phyloP scores from a whole-genome alignment of 2,797 vertebrate genomes.

The Aselliscus stoliczkanus region DNA sequence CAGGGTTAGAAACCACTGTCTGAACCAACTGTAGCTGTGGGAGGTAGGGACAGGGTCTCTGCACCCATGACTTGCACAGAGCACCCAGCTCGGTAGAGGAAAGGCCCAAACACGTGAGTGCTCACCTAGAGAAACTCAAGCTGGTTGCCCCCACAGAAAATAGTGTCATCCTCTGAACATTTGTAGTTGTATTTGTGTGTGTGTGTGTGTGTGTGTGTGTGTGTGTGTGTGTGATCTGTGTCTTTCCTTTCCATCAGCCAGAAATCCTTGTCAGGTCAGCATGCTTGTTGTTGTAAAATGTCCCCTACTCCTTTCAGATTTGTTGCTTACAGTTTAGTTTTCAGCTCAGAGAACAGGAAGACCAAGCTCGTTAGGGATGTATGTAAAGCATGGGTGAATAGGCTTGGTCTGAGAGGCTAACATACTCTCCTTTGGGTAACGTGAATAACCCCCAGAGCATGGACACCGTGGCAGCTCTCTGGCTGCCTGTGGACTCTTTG shows the following conservation, averaged over 20 bases:
- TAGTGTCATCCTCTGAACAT: background rate
- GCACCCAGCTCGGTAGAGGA: background rate
- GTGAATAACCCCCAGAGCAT: background rate
- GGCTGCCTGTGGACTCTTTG: background rate
- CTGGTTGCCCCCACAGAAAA: background rate
- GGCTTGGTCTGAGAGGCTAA: background rate
- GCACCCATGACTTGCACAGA: background rate
- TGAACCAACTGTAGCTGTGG: fast-evolving
- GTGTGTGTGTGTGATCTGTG: too few species aligned
- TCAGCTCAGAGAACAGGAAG: background rate
- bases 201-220: too few species aligned
- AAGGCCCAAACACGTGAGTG: background rate
- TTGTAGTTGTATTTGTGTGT: too few species aligned
- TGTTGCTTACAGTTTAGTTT: background rate
- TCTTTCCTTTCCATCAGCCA: background rate
- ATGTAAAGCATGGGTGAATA: background rate
- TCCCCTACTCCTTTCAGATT: background rate
- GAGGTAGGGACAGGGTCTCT: background rate
- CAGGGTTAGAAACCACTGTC: background rate
- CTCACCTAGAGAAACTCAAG: background rate
- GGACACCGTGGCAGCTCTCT: background rate
- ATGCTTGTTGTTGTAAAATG: background rate
- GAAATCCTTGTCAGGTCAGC: background rate
- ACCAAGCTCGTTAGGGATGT: background rate
- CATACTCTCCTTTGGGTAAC: background rate